Evolutionary conservation across 2,888 invertebrate species (phyloP).

Genomic region (Cephus rjabovi): DNA sequence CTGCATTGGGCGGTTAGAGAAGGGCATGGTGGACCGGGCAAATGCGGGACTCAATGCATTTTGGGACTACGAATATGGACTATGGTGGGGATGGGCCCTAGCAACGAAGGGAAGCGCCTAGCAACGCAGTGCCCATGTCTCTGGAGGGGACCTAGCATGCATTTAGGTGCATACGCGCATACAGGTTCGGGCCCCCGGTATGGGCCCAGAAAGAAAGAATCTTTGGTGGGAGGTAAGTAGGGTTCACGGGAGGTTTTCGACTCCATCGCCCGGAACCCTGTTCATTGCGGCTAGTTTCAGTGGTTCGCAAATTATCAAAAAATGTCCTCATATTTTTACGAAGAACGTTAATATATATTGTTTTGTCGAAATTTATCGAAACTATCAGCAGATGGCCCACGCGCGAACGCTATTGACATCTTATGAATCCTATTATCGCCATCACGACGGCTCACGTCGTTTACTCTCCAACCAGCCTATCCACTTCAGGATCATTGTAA

Average conservation of each 20-base stretch:
- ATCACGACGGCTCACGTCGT: not conserved
- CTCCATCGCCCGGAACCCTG: conserved; percentile 53
- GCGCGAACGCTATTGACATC: not conserved
- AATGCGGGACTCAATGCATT: conserved; percentile 49
- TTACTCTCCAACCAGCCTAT: not conserved
- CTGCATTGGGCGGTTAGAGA: conserved; percentile 46
- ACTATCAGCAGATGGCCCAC: not conserved
- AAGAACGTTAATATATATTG: not conserved
- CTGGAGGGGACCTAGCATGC: conserved; percentile 56
- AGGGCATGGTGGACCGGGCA: conserved; percentile 20
- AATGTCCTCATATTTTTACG: not conserved
- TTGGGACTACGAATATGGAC: conserved; percentile 58
- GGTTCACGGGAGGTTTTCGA: conserved; percentile 67
- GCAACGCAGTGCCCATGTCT: conserved; percentile 44
- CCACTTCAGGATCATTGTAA: not conserved
- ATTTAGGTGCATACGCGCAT: conserved; percentile 55
- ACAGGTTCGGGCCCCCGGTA: conserved; percentile 27
- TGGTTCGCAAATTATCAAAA: conserved; percentile 59
- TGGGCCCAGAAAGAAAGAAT: conserved; percentile 51
- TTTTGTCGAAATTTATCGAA: not conserved
- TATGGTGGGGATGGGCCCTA: conserved; percentile 57
- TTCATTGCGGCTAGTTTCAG: conserved; percentile 60
- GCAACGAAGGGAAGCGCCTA: conserved; percentile 64
- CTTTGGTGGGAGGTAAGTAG: conserved; percentile 64
- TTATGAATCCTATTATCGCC: not conserved